Conservation (phyloP, 2,888 invertebrate genomes). For the Flexamia atlantica region DNA sequence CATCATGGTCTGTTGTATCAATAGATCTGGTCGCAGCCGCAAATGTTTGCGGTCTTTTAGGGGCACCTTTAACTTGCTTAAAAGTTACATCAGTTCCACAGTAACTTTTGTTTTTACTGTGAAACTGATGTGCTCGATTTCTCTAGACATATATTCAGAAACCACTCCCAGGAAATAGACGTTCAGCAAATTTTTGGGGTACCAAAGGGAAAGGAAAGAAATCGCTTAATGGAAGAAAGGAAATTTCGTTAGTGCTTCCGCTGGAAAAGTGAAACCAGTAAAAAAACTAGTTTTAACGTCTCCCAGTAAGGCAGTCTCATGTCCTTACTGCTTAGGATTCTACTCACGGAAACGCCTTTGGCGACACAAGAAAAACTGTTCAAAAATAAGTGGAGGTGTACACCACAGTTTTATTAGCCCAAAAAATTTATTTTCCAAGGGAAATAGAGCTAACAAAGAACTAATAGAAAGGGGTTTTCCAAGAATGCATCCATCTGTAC, state of each 20-base stretch:
- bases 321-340: background rate
- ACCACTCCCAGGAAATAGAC: too few relatives aligned
- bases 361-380: slow-evolving; percentile 21
- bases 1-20: too few relatives aligned
- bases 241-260: slow-evolving; percentile 7
- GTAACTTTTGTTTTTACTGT: too few relatives aligned
- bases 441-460: background rate
- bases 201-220: too few relatives aligned
- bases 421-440: background rate
- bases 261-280: slow-evolving; percentile 34
- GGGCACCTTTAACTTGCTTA: too few relatives aligned
- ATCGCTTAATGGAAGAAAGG: too few relatives aligned
- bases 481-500: slow-evolving; percentile 10
- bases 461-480: background rate
- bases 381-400: background rate
- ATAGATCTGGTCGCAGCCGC: too few relatives aligned
- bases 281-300: background rate
- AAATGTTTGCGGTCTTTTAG: too few relatives aligned
- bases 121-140: too few relatives aligned
- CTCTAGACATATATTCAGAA: too few relatives aligned
- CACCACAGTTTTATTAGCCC: background rate
- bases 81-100: too few relatives aligned
- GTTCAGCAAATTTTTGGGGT: too few relatives aligned
- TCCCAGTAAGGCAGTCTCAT: background rate
- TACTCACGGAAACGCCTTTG: slow-evolving; percentile 26